These are phyloP conservation scores for Carlito syrichta DNA, from an alignment of 2,113 vertebrate genomes.

Conservation along the genomic window DNA sequence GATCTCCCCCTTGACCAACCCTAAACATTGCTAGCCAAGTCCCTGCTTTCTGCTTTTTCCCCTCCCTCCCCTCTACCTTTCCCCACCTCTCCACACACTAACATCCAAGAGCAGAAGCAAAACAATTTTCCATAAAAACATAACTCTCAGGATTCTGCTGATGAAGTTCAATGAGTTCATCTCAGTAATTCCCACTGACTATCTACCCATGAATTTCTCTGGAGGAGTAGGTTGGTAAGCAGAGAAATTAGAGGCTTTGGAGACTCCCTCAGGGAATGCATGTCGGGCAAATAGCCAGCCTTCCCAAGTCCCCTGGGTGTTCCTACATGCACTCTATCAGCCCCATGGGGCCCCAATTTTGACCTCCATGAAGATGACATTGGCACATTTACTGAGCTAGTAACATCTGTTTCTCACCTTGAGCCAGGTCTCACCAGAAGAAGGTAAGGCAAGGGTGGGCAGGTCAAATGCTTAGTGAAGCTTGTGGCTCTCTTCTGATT, in stretches of 20 bases:
- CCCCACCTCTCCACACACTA: conserved; percentile 73
- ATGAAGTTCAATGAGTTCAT: conserved; percentile 73
- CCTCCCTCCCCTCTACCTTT: neutral
- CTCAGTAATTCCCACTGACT: conserved; percentile 76
- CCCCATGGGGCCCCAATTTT: neutral
- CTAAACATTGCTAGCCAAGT: neutral
- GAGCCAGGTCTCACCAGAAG: neutral
- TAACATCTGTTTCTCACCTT: neutral
- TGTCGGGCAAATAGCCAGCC: neutral
- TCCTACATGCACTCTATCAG: neutral
- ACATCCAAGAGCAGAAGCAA: conserved; percentile 79
- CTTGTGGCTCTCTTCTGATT: neutral
- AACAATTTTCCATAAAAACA: conserved; percentile 73
- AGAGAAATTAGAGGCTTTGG: neutral
- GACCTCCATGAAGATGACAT: neutral
- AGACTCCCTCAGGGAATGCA: neutral
- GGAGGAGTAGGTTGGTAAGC: neutral
- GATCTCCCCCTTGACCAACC: neutral
- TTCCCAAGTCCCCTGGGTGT: neutral
- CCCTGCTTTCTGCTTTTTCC: neutral
- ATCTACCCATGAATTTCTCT: neutral
- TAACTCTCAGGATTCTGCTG: conserved; percentile 77
- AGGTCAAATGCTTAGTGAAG: neutral
- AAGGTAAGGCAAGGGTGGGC: neutral
- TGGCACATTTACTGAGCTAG: neutral